phyloP scores from a whole-genome alignment of 2,888 invertebrate genomes.

The Andrena bicolor region DNA sequence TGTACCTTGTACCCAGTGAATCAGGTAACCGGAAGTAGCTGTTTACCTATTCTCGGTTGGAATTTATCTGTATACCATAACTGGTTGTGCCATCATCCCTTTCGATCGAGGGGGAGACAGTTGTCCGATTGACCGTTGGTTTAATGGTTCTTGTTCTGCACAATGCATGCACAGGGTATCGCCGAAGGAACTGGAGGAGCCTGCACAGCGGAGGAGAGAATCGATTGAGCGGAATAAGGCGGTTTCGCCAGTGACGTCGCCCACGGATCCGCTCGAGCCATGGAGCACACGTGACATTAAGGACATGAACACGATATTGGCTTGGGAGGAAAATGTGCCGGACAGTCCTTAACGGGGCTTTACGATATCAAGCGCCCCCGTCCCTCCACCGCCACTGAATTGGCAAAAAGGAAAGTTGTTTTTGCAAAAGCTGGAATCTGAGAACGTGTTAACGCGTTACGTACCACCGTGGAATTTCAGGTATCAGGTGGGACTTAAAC shows the following conservation, averaged over 20 bases:
- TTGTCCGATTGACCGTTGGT: slow-evolving; percentile 37
- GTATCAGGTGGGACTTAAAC: too few relatives aligned
- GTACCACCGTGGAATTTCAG: too few relatives aligned
- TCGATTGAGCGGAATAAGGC: slow-evolving; percentile 72
- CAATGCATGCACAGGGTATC: slow-evolving; percentile 84
- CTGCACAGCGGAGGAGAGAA: slow-evolving; percentile 80
- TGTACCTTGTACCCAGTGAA: too few relatives aligned
- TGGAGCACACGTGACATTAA: slow-evolving; percentile 91
- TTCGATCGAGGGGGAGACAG: slow-evolving; percentile 3
- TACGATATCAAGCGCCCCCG: slow-evolving; percentile 46
- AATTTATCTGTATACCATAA: slow-evolving; percentile 3
- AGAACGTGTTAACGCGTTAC: neutral
- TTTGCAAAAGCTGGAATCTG: neutral
- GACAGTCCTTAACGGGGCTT: slow-evolving; percentile 85
- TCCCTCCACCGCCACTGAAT: neutral
- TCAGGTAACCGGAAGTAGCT: neutral
- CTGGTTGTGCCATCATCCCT: neutral
- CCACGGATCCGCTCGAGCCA: slow-evolving; percentile 89
- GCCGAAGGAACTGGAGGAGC: slow-evolving; percentile 82
- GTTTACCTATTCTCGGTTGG: neutral
- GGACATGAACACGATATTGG: slow-evolving; percentile 90
- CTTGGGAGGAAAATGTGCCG: slow-evolving; percentile 87
- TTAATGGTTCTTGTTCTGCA: slow-evolving; percentile 51
- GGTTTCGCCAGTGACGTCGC: slow-evolving; percentile 68
- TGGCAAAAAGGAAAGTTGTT: slow-evolving; percentile 20